A percentile compares a stretch with the other conserved stretches of the same genome.
Evolutionary conservation across 2,888 invertebrate species (phyloP).

Genomic region (Dione vanillae): DNA sequence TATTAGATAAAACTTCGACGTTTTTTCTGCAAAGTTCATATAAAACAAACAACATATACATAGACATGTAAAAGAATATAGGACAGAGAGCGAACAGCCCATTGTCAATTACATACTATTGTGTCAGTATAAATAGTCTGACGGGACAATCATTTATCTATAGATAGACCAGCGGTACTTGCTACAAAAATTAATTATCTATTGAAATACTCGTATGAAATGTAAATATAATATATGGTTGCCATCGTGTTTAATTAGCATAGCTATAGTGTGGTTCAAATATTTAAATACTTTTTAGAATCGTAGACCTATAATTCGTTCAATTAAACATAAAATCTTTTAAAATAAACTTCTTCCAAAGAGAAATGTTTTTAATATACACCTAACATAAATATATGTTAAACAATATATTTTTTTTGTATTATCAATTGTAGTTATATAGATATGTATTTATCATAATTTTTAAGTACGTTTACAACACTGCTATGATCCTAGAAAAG

Average conservation of each 20-base stretch:
- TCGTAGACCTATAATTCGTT: background rate
- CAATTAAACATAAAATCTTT: background rate
- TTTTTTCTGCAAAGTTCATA: background rate
- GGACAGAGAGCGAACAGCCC: constrained; percentile 5
- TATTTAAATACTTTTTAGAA: background rate
- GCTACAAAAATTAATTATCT: background rate
- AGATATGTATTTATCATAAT: no score
- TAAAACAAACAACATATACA: background rate
- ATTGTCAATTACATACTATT: constrained; percentile 25
- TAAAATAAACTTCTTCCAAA: background rate
- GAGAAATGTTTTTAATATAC: no score
- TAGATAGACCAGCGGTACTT: background rate
- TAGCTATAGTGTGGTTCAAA: background rate
- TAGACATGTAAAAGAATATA: constrained; percentile 23
- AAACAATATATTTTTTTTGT: no score
- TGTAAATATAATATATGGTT: background rate
- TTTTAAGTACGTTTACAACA: no score
- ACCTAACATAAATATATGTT: no score
- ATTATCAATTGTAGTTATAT: no score
- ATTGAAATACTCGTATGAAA: background rate
- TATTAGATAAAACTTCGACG: background rate
- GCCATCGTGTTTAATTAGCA: background rate
- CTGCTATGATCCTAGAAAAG: no score
- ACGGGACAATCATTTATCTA: constrained; percentile 7
- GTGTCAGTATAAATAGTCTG: constrained; percentile 19